Base-by-base conservation (phyloP, 1,140 invertebrate species). In the Euura saliciscinereae region DNA sequence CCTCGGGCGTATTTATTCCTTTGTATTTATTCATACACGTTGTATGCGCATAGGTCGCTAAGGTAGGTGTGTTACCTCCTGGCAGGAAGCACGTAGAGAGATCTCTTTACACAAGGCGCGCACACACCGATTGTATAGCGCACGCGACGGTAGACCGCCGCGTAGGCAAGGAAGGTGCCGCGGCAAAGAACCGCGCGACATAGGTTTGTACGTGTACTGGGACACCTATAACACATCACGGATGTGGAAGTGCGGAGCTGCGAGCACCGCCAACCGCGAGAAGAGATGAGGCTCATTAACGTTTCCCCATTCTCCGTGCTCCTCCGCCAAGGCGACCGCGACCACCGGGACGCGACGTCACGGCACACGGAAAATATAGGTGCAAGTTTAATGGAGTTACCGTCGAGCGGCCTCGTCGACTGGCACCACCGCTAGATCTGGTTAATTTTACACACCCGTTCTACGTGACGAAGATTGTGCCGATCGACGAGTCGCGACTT, bases 201-300 rank as follows among this genome's bases (percentile, higher is more conserved):
- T 59, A 3, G 51, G 5, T 59, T 59, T 59, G 51, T n/a, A 8
- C 13, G 51, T 6, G 51, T 8, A n/a, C 6, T 51, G 46, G 46
- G 3, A n/a, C 51, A n/a, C 6, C 44, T 28, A 28, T 28, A 28
- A 28, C 28, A 28, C 28, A 28, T 28, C 28, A 28, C 1, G 28
- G 28, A 28, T 28, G 28, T 28, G 28, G 8, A n/a, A 59, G 51
- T n/a, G 10, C 51, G 3, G 51, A 59, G 51, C 3, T 59, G n/a
- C 46, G 8, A 11, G 13, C 51, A n/a, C 13, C 51, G 51, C 28
- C 28, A 59, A 59, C 51, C 10, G 51, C 79, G 75, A 72, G 74
- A 76, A 75, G 78, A 81, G 78, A 78, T 71, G 76, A 73, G 76
- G 77, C 81, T 83, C 82, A 81, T 83, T 83, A 83, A 80, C 80